Evolutionary conservation across 2,113 vertebrate species (phyloP), one percentile per base, ranked within the genome.

Genomic region (Emydura subglobosa): DNA sequence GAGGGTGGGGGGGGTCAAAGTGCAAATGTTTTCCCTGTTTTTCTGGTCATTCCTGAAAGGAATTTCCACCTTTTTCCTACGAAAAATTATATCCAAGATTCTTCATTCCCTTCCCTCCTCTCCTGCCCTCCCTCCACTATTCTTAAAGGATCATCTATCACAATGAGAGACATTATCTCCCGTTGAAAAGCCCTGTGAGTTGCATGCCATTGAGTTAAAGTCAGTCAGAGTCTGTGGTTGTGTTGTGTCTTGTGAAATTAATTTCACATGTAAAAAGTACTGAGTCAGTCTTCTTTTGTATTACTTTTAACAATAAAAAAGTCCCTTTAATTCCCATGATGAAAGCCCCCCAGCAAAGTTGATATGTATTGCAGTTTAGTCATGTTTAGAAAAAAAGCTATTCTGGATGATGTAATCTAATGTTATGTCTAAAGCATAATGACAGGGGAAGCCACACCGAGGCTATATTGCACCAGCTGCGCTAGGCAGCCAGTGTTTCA

Each of bases 391-490:
- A 57, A 13, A 94, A 72, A 95, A 87, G 89, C 12, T 49, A 79
- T 22, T 91, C 84, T 93, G 87, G 87, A 79, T 95, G 93, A 97
- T 88, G 91, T 82, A 88, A 96, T 93, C 74, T 89, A 55, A 65
- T 72, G 47, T 91, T 93, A 86, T 85, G 83, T 93, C 79, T 88
- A 85, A 94, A 92, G 74, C 93, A 85, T 95, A 96, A 96, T 85
- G 93, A 96, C 86, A 92, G 61, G 7, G 34, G 13, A 92, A 95
- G 65, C 5, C 34, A 55, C 74, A 92, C 89, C 92, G 96, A 94
- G 61, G 72, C 25, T 44, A 11, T 85, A 72, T 61, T 87, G n/a
- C 44, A 87, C 55, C 74, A 90, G 72, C 79, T 90, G 76, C 78
- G 72, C 44, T 93, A 93, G 83, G 49, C 54, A 91, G 59, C 14